phyloP scores from a whole-genome alignment of 2,888 invertebrate genomes.

The Drosophila anomalata region DNA sequence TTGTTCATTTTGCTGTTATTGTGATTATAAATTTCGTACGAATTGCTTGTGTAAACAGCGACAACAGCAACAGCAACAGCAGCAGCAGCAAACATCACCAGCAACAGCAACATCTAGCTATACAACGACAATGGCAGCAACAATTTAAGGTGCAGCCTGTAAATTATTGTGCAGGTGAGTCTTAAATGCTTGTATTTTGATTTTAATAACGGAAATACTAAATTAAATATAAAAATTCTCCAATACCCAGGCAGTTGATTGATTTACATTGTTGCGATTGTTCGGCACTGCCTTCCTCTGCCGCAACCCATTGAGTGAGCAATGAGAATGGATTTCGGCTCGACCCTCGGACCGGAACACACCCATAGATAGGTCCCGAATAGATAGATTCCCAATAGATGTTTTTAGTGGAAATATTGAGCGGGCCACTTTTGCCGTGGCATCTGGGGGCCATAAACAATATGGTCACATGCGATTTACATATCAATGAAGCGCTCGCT shows the following conservation, averaged over 20 bases:
- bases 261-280: constrained; percentile 65
- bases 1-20: constrained; percentile 79
- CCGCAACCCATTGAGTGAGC: constrained; percentile 27
- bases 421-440: constrained; percentile 33
- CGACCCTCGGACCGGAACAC: constrained; percentile 50
- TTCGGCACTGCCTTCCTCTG: constrained; percentile 12
- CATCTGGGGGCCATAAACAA: constrained; percentile 39
- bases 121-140: constrained; percentile 40
- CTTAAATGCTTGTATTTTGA: constrained; percentile 49
- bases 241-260: constrained; percentile 58
- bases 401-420: constrained; percentile 23
- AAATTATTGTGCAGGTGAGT: constrained; percentile 73
- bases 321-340: constrained; percentile 47
- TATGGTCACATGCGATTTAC: constrained; percentile 57
- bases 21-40: constrained; percentile 76
- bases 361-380: constrained; percentile 41
- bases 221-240: constrained; percentile 66
- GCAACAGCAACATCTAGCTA: constrained; percentile 6
- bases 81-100: not conserved
- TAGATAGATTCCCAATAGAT: constrained; percentile 23
- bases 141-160: constrained; percentile 67
- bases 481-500: constrained; percentile 53
- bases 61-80: constrained; percentile 14
- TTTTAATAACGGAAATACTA: constrained; percentile 75
- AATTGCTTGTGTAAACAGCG: constrained; percentile 67